Conservation (phyloP, 2,797 vertebrate species). For the Cryptoprocta ferox region DNA sequence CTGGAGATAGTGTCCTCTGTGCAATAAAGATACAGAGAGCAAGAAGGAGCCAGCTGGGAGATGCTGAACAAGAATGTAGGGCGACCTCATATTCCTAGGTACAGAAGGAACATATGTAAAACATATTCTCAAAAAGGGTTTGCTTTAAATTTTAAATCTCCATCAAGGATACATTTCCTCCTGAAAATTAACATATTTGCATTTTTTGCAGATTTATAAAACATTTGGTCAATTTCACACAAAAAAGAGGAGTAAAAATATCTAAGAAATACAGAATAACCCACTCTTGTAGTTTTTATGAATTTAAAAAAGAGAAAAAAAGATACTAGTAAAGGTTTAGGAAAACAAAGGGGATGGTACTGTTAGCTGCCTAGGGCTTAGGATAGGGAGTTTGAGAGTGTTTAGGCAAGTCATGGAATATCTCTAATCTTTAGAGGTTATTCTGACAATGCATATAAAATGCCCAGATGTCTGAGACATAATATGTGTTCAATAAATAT, state of each 20-base stretch:
- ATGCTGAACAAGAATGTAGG: background rate
- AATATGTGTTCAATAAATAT: background rate
- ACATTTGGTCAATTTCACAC: conserved; percentile 11
- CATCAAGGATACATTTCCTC: background rate
- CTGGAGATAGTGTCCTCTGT: background rate
- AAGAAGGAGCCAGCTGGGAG: background rate
- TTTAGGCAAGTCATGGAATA: background rate
- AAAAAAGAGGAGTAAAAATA: background rate
- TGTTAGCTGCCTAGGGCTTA: background rate
- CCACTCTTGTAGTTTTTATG: background rate
- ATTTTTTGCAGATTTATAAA: conserved; percentile 28
- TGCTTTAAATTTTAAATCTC: conserved; percentile 33
- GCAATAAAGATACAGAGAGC: background rate
- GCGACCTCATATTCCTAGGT: background rate
- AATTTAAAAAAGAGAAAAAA: background rate
- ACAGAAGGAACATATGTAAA: background rate
- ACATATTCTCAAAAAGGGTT: background rate
- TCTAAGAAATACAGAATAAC: background rate
- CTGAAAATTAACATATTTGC: background rate
- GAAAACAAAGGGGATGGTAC: background rate
- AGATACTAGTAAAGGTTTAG: background rate
- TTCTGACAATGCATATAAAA: background rate
- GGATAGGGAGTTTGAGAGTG: background rate
- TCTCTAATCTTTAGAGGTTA: background rate
- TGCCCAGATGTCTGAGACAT: background rate